Percentiles rank a stretch among this genome's conserved stretches.
Evolutionary conservation across 2,797 vertebrate species (phyloP).

Genomic region (Tauraco hartlaubi): DNA sequence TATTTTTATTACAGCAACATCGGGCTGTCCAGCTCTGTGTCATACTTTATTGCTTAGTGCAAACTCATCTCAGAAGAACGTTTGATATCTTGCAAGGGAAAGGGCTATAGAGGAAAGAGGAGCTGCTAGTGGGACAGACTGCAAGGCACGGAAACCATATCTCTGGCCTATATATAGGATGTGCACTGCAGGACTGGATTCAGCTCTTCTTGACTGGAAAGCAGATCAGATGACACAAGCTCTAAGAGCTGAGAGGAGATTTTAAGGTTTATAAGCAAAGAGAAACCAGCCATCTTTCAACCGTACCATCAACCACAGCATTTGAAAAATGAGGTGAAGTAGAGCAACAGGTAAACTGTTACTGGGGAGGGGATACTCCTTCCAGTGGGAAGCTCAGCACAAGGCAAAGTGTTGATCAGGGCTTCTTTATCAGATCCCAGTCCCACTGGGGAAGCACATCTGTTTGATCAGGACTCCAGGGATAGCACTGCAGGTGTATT

Average conservation of each 20-base stretch:
- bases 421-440: neutral
- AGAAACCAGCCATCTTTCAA: neutral
- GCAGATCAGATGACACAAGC: neutral
- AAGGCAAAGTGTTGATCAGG: neutral
- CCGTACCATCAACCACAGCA: neutral
- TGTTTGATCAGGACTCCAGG: neutral
- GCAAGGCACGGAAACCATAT: neutral
- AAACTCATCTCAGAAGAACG: neutral
- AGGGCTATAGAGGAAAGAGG: neutral
- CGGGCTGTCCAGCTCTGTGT: neutral
- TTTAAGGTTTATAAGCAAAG: neutral
- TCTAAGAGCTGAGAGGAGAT: neutral
- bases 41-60: neutral
- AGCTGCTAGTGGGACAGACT: neutral
- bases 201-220: neutral
- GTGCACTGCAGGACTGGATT: neutral
- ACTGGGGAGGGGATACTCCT: neutral
- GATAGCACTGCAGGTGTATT: neutral
- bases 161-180: neutral
- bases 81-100: neutral
- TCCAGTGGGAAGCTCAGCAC: neutral
- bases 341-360: neutral
- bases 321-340: neutral
- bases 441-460: fast-evolving
- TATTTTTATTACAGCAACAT: neutral